A percentile compares a stretch with the other conserved stretches of the same genome.
Conservation (phyloP, 2,888 invertebrate genomes). For the Carabus problematicus region DNA sequence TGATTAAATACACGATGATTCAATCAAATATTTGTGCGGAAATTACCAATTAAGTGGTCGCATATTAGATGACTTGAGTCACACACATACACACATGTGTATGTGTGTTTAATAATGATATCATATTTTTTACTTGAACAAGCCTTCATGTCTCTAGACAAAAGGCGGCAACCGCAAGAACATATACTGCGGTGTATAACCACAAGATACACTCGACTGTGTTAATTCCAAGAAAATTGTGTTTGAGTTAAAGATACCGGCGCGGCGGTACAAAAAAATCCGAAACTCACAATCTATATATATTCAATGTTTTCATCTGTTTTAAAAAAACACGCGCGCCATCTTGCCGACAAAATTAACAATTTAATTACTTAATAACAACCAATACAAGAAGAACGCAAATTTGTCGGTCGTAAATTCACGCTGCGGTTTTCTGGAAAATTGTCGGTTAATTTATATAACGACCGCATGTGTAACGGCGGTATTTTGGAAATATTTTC, state of each 20-base stretch:
- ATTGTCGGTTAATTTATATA: background rate
- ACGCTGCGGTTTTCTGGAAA: background rate
- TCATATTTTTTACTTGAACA: slow-evolving; percentile 36
- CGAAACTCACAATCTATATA: background rate
- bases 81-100: slow-evolving; percentile 12
- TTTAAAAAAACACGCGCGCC: slow-evolving; percentile 13
- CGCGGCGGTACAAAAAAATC: slow-evolving; percentile 1
- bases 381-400: slow-evolving; percentile 14
- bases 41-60: slow-evolving; percentile 21
- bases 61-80: slow-evolving; percentile 9
- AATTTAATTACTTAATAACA: slow-evolving; percentile 37
- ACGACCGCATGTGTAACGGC: background rate
- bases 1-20: too few species aligned
- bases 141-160: slow-evolving; percentile 21
- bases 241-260: slow-evolving; percentile 10
- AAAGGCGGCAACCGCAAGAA: slow-evolving; percentile 30
- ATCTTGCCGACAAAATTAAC: slow-evolving; percentile 29
- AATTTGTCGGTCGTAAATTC: slow-evolving; percentile 36
- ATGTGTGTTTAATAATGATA: slow-evolving; percentile 19
- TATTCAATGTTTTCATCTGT: background rate
- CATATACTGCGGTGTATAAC: slow-evolving; percentile 26
- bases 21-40: background rate
- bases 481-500: background rate
- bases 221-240: background rate
- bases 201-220: slow-evolving; percentile 15